Base-by-base conservation (phyloP, 2,113 vertebrate genomes). In the Monarcha castaneiventris region DNA sequence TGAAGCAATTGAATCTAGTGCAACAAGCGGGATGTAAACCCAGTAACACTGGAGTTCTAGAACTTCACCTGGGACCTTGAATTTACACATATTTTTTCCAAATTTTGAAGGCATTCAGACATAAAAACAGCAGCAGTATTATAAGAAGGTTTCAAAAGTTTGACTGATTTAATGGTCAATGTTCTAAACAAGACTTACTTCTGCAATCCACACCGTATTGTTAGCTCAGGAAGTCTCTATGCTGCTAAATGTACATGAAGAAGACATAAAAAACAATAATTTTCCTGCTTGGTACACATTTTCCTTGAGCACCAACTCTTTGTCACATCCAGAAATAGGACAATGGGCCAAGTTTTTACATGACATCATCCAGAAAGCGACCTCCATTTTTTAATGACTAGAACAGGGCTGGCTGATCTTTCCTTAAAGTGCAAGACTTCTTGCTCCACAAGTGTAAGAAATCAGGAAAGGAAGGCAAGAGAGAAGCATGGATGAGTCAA, bases 311-410 rank as follows among this genome's bases (percentile, higher is more conserved):
- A 75, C n/a, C 25, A 32, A 10, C 12, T 64, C 30, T 15, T 71
- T 48, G 37, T 48, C 11, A 39, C 5, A 52, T n/a, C 32, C 33
- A 5, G 6, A 74, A 81, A 56, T 5, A 14, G 14, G 25, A 59
- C 1, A 0, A 63, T 59, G 12, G 17, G 3, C 1, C 6, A 35
- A 1, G 62, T 39, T 76, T 1, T 73, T 56, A 25, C 11, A 33
- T 22, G 4, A 41, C 2, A 4, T 27, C 54, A 3, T 26, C 16
- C 30, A 74, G 32, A 76, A 80, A 41, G 17, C 2, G 3, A 69
- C 13, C 1, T 69, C 25, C 21, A 66, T 25, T 63, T 89, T 74
- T 62, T 5, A 13, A 10, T n/a, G 49, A 43, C 14, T 15, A 62
- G 10, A 55, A 61, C 6, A 67, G 10, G 37, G 11, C 6, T 29